Evolutionary conservation across 2,797 vertebrate species (phyloP).

Genomic region (Chromobotia macracanthus): DNA sequence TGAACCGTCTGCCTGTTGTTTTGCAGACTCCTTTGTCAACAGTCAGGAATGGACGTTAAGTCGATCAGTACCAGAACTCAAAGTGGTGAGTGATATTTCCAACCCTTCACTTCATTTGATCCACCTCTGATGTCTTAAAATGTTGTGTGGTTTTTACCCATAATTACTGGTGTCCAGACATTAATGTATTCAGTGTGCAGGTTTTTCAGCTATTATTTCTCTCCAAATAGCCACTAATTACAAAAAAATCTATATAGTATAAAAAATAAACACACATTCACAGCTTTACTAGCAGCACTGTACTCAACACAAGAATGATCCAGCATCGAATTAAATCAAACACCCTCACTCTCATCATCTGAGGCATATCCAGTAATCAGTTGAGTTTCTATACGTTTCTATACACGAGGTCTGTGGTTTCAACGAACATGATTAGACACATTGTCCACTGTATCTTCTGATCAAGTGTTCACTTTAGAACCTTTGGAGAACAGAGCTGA

Average conservation of each 20-base stretch:
- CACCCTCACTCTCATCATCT: not conserved
- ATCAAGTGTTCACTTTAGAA: not conserved
- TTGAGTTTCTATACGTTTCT: conserved; percentile 7
- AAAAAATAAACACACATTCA: not conserved
- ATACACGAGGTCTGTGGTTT: not conserved
- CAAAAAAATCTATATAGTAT: too few species aligned
- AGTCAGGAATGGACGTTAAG: conserved; percentile 99
- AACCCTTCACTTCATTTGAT: not conserved
- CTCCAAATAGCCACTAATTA: not conserved
- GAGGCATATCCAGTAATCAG: not conserved
- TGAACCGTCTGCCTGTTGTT: conserved; percentile 36
- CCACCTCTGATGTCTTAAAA: not conserved
- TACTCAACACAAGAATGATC: not conserved
- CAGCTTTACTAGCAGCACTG: not conserved
- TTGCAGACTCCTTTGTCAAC: conserved; percentile 94
- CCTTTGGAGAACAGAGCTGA: not conserved
- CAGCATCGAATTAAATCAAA: not conserved
- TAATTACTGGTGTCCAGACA: not conserved
- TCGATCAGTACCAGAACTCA: conserved; percentile 96
- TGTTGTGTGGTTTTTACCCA: not conserved
- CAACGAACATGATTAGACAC: not conserved
- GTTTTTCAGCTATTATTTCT: conserved; percentile 2
- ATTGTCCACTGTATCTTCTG: not conserved
- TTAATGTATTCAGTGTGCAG: conserved; percentile 7
- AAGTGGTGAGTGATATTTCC: conserved; percentile 89